Percentiles rank a stretch among this genome's conserved stretches.
These are phyloP conservation scores for Coleophora deauratella DNA, from an alignment of 2,888 invertebrate species.

Conservation along the genomic window DNA sequence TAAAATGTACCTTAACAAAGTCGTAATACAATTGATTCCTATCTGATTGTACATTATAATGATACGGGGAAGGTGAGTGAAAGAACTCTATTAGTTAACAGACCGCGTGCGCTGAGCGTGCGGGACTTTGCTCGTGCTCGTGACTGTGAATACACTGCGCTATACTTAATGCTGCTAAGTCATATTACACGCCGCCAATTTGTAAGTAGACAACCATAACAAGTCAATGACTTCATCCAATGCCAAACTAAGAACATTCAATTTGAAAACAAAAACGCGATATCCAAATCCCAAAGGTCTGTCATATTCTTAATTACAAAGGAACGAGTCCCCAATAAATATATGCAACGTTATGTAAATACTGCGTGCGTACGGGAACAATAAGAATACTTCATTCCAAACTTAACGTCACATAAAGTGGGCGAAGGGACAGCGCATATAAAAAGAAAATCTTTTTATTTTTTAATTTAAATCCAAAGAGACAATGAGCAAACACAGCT, in stretches of 20 bases:
- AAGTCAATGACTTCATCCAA: conserved; percentile 13
- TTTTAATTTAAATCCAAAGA: conserved; percentile 61
- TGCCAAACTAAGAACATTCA: too few relatives aligned
- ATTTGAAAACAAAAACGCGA: too few relatives aligned
- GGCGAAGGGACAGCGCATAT: conserved; percentile 56
- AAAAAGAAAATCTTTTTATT: conserved; percentile 48
- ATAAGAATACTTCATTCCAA: conserved; percentile 67
- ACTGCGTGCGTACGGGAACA: conserved; percentile 42
- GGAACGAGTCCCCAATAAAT: conserved; percentile 47
- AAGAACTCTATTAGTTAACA: conserved; percentile 29
- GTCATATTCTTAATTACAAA: conserved; percentile 48
- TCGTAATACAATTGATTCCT: conserved; percentile 3
- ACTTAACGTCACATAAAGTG: conserved; percentile 71
- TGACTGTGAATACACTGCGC: conserved; percentile 29
- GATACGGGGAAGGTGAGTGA: conserved; percentile 9
- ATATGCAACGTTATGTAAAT: conserved; percentile 63
- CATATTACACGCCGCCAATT: not conserved
- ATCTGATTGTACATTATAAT: conserved; percentile 6
- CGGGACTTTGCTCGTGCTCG: conserved; percentile 28
- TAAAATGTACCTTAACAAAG: too few relatives aligned
- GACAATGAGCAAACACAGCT: conserved; percentile 72
- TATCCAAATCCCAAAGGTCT: conserved; percentile 5
- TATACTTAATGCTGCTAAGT: conserved; percentile 4
- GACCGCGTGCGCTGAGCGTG: conserved; percentile 33
- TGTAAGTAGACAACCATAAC: conserved; percentile 3